Evolutionary conservation across 2,113 vertebrate genomes (phyloP).

Genomic region (Elephas maximus): DNA sequence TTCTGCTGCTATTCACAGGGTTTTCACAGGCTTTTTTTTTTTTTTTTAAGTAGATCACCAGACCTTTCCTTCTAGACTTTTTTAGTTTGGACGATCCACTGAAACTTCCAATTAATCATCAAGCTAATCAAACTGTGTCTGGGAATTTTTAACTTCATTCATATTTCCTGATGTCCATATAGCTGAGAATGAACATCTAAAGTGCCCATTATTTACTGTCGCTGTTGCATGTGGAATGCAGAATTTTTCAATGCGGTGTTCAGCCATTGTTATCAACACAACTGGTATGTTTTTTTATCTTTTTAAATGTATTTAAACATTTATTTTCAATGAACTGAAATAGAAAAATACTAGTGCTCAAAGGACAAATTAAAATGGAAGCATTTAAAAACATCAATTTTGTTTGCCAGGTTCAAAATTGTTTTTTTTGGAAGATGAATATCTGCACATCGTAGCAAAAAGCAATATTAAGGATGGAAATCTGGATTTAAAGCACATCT

Average conservation of each 20-base stretch:
- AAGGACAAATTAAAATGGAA: conserved; percentile 48
- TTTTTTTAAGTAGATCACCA: too few species aligned
- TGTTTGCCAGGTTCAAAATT: background rate
- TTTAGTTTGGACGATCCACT: too few species aligned
- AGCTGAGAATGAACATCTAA: background rate
- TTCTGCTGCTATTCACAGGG: too few species aligned
- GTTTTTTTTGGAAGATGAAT: background rate
- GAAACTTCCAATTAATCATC: background rate
- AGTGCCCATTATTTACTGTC: background rate
- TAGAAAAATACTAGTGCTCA: background rate
- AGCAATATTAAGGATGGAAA: background rate
- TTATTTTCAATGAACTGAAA: conserved; percentile 24
- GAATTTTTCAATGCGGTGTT: background rate
- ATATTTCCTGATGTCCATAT: background rate
- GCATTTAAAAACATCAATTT: background rate
- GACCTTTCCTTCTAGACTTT: too few species aligned
- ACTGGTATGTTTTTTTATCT: too few species aligned
- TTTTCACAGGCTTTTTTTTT: too few species aligned
- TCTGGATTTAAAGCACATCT: background rate
- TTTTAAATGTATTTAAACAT: conserved; percentile 6
- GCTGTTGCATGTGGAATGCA: background rate
- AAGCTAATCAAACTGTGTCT: background rate
- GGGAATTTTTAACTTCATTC: conserved; percentile 3
- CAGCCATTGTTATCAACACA: too few species aligned
- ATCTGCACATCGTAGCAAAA: background rate